These are phyloP conservation scores for Furcifer pardalis DNA, from an alignment of 2,797 vertebrate species.

Conservation along the genomic window DNA sequence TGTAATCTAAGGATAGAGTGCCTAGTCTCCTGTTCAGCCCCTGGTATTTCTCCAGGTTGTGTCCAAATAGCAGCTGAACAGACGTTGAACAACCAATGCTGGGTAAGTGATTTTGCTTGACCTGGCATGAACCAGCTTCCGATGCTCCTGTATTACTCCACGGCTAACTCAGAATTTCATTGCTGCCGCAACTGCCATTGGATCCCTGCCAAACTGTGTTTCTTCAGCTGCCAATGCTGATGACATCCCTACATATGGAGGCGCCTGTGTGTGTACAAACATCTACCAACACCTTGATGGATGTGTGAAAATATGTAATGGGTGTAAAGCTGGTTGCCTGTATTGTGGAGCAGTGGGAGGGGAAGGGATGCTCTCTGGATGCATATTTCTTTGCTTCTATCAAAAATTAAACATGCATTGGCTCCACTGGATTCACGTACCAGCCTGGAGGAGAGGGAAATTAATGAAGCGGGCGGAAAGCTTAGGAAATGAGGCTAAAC, in stretches of 20 bases:
- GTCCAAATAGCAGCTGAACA: background rate
- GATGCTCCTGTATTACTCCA: background rate
- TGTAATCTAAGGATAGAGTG: too few relatives aligned
- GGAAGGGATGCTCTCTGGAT: background rate
- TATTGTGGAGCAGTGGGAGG: background rate
- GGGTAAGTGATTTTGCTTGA: background rate
- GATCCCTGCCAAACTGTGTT: slow-evolving; percentile 32
- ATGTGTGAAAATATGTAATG: slow-evolving; percentile 48
- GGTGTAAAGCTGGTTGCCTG: slow-evolving; percentile 28
- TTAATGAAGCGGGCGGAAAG: background rate
- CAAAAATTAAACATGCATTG: slow-evolving; percentile 26
- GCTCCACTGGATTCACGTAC: background rate
- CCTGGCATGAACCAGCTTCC: background rate
- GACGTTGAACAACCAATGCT: background rate
- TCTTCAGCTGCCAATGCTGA: slow-evolving; percentile 41
- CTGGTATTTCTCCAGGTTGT: too few relatives aligned
- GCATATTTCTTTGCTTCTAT: slow-evolving; percentile 8
- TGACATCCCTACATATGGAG: slow-evolving; percentile 60
- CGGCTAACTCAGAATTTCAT: background rate
- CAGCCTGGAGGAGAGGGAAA: background rate
- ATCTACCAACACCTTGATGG: slow-evolving; percentile 62
- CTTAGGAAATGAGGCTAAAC: background rate
- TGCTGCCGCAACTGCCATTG: background rate
- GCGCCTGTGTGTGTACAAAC: slow-evolving; percentile 60
- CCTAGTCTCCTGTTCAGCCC: too few relatives aligned